A percentile compares a stretch with the other conserved stretches of the same genome.
Evolutionary conservation across 2,113 vertebrate genomes (phyloP).

Genomic region (Phalacrocorax pelagicus): DNA sequence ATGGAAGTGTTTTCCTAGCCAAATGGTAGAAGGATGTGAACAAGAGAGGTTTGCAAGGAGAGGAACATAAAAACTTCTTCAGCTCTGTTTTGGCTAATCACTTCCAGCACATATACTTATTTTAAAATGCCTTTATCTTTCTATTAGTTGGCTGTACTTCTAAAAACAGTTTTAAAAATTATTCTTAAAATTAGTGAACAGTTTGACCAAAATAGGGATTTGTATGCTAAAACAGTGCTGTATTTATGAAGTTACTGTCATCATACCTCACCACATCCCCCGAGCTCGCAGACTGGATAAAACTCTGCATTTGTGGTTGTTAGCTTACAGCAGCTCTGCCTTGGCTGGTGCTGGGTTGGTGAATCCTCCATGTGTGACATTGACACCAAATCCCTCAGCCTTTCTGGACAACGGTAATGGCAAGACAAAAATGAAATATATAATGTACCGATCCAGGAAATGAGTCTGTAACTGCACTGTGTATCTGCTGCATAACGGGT

Average conservation of each 20-base stretch:
- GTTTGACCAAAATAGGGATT: not conserved
- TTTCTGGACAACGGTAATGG: not conserved
- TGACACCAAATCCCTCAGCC: not conserved
- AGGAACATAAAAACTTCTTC: not conserved
- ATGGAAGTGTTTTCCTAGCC: not conserved
- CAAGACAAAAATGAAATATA: not conserved
- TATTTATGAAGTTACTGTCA: not conserved
- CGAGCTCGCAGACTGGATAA: not conserved
- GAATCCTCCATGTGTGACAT: not conserved
- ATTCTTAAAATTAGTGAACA: not conserved
- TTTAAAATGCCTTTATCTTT: not conserved
- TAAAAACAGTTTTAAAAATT: not conserved
- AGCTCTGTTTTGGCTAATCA: not conserved
- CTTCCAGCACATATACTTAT: not conserved
- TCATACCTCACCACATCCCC: not conserved
- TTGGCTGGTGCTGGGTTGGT: not conserved
- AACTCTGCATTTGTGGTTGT: not conserved
- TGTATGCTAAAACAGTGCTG: not conserved
- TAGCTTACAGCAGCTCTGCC: not conserved
- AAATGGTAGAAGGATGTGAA: not conserved
- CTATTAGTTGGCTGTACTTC: not conserved
- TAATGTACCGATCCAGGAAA: not conserved
- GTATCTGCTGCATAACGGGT: accelerated
- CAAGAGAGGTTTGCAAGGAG: not conserved
- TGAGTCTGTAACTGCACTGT: not conserved